Evolutionary conservation across 1,140 invertebrate genomes (phyloP), one percentile per base, ranked within the genome.

Genomic region (Leptinotarsa defecta): DNA sequence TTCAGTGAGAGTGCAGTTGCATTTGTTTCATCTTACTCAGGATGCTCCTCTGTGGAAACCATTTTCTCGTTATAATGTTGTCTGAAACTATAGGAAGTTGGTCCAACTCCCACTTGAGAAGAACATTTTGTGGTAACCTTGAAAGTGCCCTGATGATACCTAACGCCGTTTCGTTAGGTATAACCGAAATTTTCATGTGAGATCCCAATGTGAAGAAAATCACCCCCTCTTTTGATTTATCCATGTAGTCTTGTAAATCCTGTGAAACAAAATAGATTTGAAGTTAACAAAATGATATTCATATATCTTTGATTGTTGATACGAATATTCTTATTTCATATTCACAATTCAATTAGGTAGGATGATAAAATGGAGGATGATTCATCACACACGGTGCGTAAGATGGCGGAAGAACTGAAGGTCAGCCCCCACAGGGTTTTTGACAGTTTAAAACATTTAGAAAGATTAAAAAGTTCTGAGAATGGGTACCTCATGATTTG

Each of bases 151-250:
- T 22, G 20, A 65, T 22, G 27, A 65, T 65, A 65, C 20, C 15
- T 24, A 24, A 8, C 13, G 19, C 15, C 1, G 13, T 34, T 11
- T 65, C 4, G 13, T 65, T 62, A 27, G 20, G 20, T 8, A 43
- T 13, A 4, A 20, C 64, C 1, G 64, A 65, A 4, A 20, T 74
- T 68, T 74, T 74, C 17, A 85, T n/a, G 27, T 81, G 83, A 17
- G 84, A 81, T 4, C 87, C 87, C 8, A 87, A 73, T 62, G 83
- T 84, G 71, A 87, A 87, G 63, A 84, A 85, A 68, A 87, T 82
- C 34, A 85, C 80, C 8, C 86, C 86, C 8, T 86, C 77, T 27
- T 82, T 73, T 13, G 80, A 75, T 11, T 78, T 76, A 17, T 81
- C 81, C 34, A 86, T 64, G 72, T 83, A 83, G n/a, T 81, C 75